These are phyloP conservation scores for Strigamia transsilvanica DNA, from an alignment of 2,888 invertebrate species.

Conservation along the genomic window DNA sequence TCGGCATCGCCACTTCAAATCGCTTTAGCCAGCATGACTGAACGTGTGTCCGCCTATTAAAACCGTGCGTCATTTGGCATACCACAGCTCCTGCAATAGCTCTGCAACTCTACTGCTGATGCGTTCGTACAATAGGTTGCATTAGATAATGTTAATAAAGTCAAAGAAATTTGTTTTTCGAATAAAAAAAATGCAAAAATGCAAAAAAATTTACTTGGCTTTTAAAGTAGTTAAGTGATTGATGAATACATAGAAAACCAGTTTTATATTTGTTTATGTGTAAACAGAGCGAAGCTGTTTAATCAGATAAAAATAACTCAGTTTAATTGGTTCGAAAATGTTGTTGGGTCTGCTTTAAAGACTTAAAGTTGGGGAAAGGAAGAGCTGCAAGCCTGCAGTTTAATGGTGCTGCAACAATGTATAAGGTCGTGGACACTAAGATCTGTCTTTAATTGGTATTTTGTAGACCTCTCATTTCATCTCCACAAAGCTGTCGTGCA, in stretches of 20 bases:
- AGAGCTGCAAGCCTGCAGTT: neutral
- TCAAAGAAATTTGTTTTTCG: too few species aligned
- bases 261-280: neutral
- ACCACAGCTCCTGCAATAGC: neutral
- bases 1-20: conserved; percentile 37
- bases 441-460: conserved; percentile 13
- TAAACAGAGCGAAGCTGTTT: too few species aligned
- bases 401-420: conserved; percentile 10
- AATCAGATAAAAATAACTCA: neutral
- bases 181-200: too few species aligned
- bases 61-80: conserved; percentile 19
- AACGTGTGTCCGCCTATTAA: conserved; percentile 20
- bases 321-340: neutral
- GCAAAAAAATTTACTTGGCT: too few species aligned
- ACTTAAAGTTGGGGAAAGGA: neutral
- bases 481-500: too few species aligned
- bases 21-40: conserved; percentile 40
- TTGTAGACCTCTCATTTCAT: neutral
- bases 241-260: too few species aligned
- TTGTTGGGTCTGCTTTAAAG: neutral
- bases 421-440: neutral
- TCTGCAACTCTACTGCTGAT: neutral
- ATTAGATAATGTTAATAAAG: neutral
- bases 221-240: too few species aligned
- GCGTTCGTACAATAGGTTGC: neutral